Percentiles rank a stretch among this genome's conserved stretches.
Evolutionary conservation across 2,113 vertebrate genomes (phyloP).

Genomic region (Notothenia coriiceps): DNA sequence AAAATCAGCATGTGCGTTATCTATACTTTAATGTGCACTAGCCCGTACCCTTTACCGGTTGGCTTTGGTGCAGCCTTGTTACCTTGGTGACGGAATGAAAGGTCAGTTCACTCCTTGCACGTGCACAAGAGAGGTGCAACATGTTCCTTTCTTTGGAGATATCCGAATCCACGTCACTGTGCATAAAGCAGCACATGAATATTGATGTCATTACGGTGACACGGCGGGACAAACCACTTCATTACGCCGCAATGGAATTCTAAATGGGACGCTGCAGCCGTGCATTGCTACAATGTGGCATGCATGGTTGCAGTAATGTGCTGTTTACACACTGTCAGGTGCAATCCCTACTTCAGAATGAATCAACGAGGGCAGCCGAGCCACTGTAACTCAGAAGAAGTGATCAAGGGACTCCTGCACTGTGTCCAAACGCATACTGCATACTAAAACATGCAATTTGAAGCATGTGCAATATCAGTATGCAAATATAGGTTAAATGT

Average conservation of each 20-base stretch:
- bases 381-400: background rate
- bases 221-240: conserved; percentile 23
- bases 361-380: conserved; percentile 32
- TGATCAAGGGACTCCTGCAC: conserved; percentile 23
- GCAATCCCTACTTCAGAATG: conserved; percentile 14
- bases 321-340: conserved; percentile 45
- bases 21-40: conserved; percentile 30
- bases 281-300: background rate
- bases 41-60: conserved; percentile 21
- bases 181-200: conserved; percentile 15
- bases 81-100: conserved; percentile 78
- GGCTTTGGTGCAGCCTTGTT: conserved; percentile 63
- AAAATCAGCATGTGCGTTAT: conserved; percentile 57
- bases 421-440: conserved; percentile 6
- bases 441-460: conserved; percentile 10
- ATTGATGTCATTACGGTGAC: conserved; percentile 37
- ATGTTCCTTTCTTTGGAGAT: conserved; percentile 3
- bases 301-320: conserved; percentile 12
- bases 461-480: conserved; percentile 2
- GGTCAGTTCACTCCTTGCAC: conserved; percentile 56
- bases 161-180: conserved; percentile 19
- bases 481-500: background rate
- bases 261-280: background rate
- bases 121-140: conserved; percentile 7
- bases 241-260: conserved; percentile 11